phyloP scores from a whole-genome alignment of 2,888 invertebrate genomes.

The Amitus sp. region DNA sequence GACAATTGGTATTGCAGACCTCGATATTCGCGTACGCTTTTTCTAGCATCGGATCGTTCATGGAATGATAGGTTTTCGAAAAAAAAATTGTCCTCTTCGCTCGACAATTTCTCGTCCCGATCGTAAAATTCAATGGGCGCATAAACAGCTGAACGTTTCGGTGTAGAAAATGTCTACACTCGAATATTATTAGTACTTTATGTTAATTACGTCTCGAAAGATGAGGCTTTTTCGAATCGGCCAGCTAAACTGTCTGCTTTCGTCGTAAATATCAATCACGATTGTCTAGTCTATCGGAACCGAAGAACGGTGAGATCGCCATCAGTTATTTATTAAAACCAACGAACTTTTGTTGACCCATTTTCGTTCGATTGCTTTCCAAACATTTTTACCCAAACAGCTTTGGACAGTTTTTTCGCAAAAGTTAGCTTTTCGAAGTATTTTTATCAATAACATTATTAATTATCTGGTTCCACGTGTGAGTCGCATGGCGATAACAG shows the following conservation, averaged over 20 bases:
- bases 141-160: constrained; percentile 60
- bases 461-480: no score
- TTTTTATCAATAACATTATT: no score
- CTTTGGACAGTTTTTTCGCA: no score
- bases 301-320: no score
- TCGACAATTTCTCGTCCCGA: constrained; percentile 60
- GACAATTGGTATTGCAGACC: not conserved
- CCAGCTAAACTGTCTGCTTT: constrained; percentile 52
- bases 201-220: constrained; percentile 61
- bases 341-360: no score
- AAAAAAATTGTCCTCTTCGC: constrained; percentile 50
- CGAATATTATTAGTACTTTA: constrained; percentile 64
- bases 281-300: constrained; percentile 57
- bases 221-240: constrained; percentile 58
- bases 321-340: no score
- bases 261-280: constrained; percentile 58
- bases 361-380: no score
- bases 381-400: no score
- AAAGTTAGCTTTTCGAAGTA: no score
- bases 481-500: no score
- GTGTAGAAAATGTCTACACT: constrained; percentile 56
- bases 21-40: not conserved
- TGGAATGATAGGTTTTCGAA: constrained; percentile 8
- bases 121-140: constrained; percentile 64
- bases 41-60: not conserved